Evolutionary conservation across 2,113 vertebrate species (phyloP).

Genomic region (Macaca nemestrina): DNA sequence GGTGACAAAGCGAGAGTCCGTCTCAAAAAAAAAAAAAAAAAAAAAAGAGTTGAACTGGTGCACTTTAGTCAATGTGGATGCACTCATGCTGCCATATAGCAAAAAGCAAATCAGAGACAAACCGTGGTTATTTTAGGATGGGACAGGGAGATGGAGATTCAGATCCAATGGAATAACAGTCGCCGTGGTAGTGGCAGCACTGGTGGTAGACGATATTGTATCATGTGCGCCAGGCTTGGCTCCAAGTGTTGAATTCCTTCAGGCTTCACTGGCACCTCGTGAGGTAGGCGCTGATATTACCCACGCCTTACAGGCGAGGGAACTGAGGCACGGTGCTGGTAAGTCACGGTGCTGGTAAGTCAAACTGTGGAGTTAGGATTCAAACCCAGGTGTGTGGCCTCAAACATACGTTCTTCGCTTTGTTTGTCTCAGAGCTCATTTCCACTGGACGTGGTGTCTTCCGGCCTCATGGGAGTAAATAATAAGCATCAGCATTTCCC

Average conservation of each 20-base stretch:
- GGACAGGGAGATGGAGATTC: background rate
- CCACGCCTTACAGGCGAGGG: accelerated
- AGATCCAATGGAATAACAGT: background rate
- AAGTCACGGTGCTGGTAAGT: background rate
- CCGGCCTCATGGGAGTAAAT: background rate
- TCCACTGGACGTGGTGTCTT: accelerated
- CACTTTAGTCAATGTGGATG: background rate
- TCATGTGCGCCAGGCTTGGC: background rate
- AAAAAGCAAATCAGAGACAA: background rate
- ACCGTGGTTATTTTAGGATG: background rate
- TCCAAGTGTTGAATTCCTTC: too few relatives aligned
- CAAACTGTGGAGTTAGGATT: background rate
- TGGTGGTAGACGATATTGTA: accelerated
- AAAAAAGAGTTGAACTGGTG: background rate
- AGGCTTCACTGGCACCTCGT: background rate
- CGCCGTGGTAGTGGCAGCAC: accelerated
- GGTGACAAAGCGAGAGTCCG: too few relatives aligned
- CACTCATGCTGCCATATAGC: background rate
- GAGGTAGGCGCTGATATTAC: background rate
- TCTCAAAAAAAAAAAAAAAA: too few relatives aligned
- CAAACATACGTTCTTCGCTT: background rate
- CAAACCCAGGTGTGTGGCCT: background rate
- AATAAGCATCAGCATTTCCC: background rate
- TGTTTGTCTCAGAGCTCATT: background rate
- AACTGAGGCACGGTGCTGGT: background rate